Evolutionary conservation across 2,113 vertebrate species (phyloP), one percentile per base, ranked within the genome.

Genomic region (Lutjanus erythropterus): DNA sequence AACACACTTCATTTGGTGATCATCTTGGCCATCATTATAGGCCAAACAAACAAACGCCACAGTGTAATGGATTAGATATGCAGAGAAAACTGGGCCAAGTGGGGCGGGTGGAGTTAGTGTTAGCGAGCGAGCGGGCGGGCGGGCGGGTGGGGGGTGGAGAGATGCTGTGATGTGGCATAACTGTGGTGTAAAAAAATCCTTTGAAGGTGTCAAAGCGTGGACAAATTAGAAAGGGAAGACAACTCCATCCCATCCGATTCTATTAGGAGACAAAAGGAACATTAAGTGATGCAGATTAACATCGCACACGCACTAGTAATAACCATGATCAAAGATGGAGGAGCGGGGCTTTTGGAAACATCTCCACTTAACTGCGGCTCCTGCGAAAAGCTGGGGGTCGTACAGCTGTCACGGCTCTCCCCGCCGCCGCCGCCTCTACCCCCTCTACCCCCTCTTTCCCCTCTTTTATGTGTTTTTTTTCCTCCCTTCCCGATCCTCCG

Each of bases 241-340:
- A 35, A 60, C 49, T 69, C 59, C 52, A 68, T 78, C 53, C 46
- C 73, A 49, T 85, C 65, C 12, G 42, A 59, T 78, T 86, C 75
- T 59, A 72, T 78, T 73, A 71, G 16, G 62, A 89, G 78, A 79
- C 78, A 79, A 92, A 86, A 41, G 72, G 16, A 75, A 72, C 73
- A 41, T 70, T 80, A 86, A 73, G 60, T 33, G 77, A 81, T 61
- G 73, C 78, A 86, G 87, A 90, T 90, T 82, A 84, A 72, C 78
- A 49, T 67, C 2, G 7, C 31, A 15, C 27, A 41, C 10, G 25
- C 19, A 25, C 62, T 42, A 79, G 65, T 35, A 65, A 72, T 52
- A 67, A 71, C 73, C 33, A 37, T 21, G 66, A 88, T 85, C 73
- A 86, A 83, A 86, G 52, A 71, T 60, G 60, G 41, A 52, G 52